Conservation (phyloP, 2,797 vertebrate species). For the Austrolebias charrua region DNA sequence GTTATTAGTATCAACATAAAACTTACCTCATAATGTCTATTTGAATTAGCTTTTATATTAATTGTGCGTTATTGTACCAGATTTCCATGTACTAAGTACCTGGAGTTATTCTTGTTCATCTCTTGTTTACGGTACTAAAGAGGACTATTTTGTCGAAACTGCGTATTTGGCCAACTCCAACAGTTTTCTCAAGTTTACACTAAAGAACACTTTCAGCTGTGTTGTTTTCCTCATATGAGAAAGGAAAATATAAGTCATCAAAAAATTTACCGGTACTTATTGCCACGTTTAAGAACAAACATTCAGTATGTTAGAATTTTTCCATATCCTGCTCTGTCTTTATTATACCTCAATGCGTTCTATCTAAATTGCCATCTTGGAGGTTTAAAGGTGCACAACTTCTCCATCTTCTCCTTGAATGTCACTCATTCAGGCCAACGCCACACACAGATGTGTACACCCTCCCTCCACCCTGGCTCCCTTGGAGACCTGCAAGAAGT, state of each 20-base stretch:
- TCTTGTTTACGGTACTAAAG: neutral
- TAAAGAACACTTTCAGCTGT: neutral
- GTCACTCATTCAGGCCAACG: constrained; percentile 65
- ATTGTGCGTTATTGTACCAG: no score
- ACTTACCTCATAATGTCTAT: no score
- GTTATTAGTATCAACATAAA: no score
- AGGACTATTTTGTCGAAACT: neutral
- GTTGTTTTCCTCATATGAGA: neutral
- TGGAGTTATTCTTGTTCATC: neutral
- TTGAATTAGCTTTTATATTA: no score
- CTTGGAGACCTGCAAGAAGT: constrained; percentile 67
- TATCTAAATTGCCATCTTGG: no score
- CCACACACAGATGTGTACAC: constrained; percentile 6
- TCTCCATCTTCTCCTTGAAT: constrained; percentile 37
- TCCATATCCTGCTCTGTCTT: no score
- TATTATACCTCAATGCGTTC: no score
- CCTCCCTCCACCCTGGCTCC: constrained; percentile 26
- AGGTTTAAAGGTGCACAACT: no score
- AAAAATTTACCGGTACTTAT: neutral
- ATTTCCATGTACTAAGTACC: neutral
- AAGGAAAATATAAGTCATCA: neutral
- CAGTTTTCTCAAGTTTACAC: neutral
- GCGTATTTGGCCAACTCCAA: neutral
- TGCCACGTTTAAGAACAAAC: no score
- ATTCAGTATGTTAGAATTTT: no score